Percentiles rank a stretch among this genome's conserved stretches.
phyloP scores from a whole-genome alignment of 2,113 vertebrate genomes.

The Dasypus novemcinctus region DNA sequence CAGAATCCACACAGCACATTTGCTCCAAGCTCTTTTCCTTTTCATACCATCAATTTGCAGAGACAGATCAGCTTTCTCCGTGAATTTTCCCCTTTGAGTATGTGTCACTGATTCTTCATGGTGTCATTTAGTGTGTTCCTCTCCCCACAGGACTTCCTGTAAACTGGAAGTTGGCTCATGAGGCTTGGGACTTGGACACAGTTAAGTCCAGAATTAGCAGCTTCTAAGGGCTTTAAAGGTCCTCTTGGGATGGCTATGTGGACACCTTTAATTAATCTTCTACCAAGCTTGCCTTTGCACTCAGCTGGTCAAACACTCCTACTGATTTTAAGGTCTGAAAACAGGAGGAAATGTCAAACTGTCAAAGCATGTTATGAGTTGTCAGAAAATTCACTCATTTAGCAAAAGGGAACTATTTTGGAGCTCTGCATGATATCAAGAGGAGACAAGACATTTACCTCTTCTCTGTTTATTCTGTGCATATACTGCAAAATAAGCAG shows the following conservation, averaged over 20 bases:
- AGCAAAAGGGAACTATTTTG: neutral
- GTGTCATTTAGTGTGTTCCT: neutral
- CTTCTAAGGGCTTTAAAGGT: neutral
- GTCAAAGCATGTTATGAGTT: neutral
- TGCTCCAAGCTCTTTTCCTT: neutral
- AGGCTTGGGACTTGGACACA: neutral
- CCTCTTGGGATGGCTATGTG: neutral
- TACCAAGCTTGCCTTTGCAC: neutral
- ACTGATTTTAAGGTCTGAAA: neutral
- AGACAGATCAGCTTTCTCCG: neutral
- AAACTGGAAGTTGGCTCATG: neutral
- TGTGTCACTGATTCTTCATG: too few species aligned
- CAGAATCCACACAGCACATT: neutral
- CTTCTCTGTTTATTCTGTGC: neutral
- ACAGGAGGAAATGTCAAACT: neutral
- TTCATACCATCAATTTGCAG: neutral
- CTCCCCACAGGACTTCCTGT: neutral
- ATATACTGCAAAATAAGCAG: neutral
- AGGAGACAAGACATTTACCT: neutral
- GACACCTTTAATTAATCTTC: neutral
- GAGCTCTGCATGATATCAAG: neutral
- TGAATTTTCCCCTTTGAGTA: neutral
- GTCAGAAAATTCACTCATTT: neutral
- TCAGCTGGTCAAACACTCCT: neutral
- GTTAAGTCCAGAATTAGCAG: neutral